Base-by-base conservation (phyloP, 2,888 invertebrate genomes). In the Lycophotia porphyrea region DNA sequence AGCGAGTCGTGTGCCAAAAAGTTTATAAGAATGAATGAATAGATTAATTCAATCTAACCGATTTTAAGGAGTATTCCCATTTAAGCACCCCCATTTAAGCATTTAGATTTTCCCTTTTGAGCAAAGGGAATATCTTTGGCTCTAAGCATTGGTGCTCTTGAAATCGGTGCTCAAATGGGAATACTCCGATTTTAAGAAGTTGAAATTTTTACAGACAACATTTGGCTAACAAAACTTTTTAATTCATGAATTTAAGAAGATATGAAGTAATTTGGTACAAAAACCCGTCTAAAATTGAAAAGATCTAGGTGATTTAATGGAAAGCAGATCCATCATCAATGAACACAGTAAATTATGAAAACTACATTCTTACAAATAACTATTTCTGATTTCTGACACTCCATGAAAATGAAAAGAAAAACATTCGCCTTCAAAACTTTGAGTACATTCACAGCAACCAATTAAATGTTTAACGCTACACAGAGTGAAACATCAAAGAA, bases 401-500 rank as follows among this genome's bases (percentile, higher is more conserved):
- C 8, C 4, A 8, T 31, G 2, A 52, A 61, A 0, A 42, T 24
- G 5, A 70, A 60, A 71, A 36, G 11, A 60, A 39, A 31, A 24
- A 24, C 4, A 49, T 34, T 60, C 42, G 21, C 18, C 7, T 70
- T 36, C n/a, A 18, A 44, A 47, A 27, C 44, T n/a, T n/a, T 9
- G 5, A 67, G 11, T 55, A 39, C 7, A 49, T 52, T 60, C 15
- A 15, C 27, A 31, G 24, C 21, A 11, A 70, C 34, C 42, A 70
- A 39, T 64, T 24, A 55, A 34, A 55, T 71, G 7, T 31, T 24
- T 49, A n/a, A 69, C 63, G 27, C 39, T 39, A 18, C 34, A 42
- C 64, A 36, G 44, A 68, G 9, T 67, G n/a, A 85, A 85, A 76
- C 82, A 76, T 85, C 82, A 85, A 82, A 82, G 70, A 7, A 27